Conservation (phyloP, 2,888 invertebrate species). For the Limenitis arthemis region DNA sequence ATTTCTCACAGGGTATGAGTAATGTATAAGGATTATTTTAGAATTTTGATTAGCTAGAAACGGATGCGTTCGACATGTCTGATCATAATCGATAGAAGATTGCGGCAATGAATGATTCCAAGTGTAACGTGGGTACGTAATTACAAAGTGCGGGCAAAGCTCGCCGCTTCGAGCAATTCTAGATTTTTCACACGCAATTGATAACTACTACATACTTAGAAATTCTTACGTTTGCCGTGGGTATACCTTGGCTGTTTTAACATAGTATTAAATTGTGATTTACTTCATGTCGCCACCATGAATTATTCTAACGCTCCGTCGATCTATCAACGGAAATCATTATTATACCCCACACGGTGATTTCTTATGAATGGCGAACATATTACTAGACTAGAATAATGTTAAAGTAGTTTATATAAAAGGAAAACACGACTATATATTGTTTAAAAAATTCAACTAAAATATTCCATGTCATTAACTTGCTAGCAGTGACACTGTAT, state of each 20-base stretch:
- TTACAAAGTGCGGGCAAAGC: slow-evolving; percentile 42
- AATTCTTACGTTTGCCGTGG: slow-evolving; percentile 14
- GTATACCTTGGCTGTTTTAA: slow-evolving; percentile 15
- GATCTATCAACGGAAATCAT: slow-evolving; percentile 12
- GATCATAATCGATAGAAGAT: slow-evolving; percentile 59
- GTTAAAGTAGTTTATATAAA: not conserved
- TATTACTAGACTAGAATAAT: not conserved
- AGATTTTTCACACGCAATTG: slow-evolving; percentile 54
- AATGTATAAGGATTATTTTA: slow-evolving; percentile 8
- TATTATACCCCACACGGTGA: slow-evolving; percentile 12
- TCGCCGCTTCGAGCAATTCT: slow-evolving; percentile 42
- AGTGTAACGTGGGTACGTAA: slow-evolving; percentile 46
- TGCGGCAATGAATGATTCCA: slow-evolving; percentile 41
- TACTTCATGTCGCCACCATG: slow-evolving; percentile 10
- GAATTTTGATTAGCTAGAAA: slow-evolving; percentile 21
- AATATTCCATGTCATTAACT: not conserved
- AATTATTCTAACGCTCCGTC: slow-evolving; percentile 5
- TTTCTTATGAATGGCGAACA: not conserved
- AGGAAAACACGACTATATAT: not conserved
- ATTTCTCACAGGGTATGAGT: not conserved
- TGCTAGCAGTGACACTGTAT: slow-evolving; percentile 4
- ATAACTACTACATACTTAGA: slow-evolving; percentile 26
- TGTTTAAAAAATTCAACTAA: slow-evolving; percentile 1
- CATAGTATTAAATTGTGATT: slow-evolving; percentile 24
- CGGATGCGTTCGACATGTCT: slow-evolving; percentile 40